Conservation (phyloP, 2,797 vertebrate genomes). For the Ptychobarbus kaznakovi region DNA sequence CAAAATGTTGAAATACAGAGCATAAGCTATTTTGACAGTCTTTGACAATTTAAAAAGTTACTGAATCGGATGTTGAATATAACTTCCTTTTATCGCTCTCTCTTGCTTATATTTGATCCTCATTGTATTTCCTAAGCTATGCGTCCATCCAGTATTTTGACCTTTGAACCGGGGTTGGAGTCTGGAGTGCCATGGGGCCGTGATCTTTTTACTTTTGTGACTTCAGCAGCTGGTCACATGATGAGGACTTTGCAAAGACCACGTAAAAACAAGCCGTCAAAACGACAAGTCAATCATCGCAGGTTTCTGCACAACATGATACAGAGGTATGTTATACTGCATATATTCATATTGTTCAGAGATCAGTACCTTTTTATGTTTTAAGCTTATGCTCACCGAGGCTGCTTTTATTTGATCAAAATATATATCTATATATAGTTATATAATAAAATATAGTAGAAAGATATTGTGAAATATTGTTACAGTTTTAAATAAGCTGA, state of each 20-base stretch:
- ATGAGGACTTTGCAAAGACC: constrained; percentile 86
- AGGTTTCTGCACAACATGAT: constrained; percentile 92
- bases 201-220: constrained; percentile 89
- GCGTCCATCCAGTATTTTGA: constrained; percentile 70
- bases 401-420: neutral
- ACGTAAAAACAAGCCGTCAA: constrained; percentile 77
- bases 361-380: neutral
- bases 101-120: neutral
- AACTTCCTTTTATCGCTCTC: neutral
- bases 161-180: constrained; percentile 74
- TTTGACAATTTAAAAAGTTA: neutral
- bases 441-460: too few species aligned
- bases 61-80: neutral
- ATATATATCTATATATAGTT: too few species aligned
- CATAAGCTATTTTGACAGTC: neutral
- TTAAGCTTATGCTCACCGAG: neutral
- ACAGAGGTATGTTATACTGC: constrained; percentile 77
- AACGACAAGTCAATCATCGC: constrained; percentile 88
- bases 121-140: constrained; percentile 65
- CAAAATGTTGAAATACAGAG: too few species aligned
- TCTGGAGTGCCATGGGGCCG: constrained; percentile 77
- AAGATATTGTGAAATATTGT: neutral
- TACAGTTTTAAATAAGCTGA: neutral
- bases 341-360: neutral
- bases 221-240: constrained; percentile 85